Percentiles rank a stretch among this genome's conserved stretches.
Evolutionary conservation across 2,888 invertebrate species (phyloP).

Genomic region (Limnephilus lunatus): DNA sequence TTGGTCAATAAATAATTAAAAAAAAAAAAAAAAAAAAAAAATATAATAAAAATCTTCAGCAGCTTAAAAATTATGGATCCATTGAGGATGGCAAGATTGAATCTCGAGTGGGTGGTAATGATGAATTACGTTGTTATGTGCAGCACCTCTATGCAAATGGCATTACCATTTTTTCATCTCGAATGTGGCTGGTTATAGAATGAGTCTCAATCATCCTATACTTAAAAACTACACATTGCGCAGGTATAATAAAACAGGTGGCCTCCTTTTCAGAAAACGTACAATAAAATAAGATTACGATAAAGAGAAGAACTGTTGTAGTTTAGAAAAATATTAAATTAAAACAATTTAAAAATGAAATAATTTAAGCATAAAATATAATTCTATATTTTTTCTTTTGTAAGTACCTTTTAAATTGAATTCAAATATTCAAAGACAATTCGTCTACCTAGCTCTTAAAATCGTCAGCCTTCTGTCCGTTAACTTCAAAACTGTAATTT

Average conservation of each 20-base stretch:
- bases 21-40: too few relatives aligned
- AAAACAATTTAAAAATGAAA: not conserved
- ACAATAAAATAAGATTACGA: not conserved
- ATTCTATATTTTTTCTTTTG: too few relatives aligned
- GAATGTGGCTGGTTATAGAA: not conserved
- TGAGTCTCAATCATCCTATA: not conserved
- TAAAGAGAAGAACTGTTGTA: not conserved
- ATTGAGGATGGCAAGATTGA: slow-evolving; percentile 5
- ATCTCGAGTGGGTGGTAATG: not conserved
- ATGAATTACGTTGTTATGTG: not conserved
- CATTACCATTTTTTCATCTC: not conserved
- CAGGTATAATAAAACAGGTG: not conserved
- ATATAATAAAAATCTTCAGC: slow-evolving; percentile 4
- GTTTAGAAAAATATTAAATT: not conserved
- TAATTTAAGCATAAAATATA: too few relatives aligned
- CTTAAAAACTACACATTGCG: not conserved
- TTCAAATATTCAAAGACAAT: too few relatives aligned
- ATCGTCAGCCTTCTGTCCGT: too few relatives aligned
- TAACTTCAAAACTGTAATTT: too few relatives aligned
- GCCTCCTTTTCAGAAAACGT: not conserved
- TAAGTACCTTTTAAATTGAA: too few relatives aligned
- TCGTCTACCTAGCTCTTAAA: too few relatives aligned
- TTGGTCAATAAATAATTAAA: too few relatives aligned
- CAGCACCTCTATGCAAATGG: not conserved
- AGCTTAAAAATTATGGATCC: slow-evolving; percentile 23